Evolutionary conservation across 2,797 vertebrate genomes (phyloP).

Genomic region (Catharus ustulatus): DNA sequence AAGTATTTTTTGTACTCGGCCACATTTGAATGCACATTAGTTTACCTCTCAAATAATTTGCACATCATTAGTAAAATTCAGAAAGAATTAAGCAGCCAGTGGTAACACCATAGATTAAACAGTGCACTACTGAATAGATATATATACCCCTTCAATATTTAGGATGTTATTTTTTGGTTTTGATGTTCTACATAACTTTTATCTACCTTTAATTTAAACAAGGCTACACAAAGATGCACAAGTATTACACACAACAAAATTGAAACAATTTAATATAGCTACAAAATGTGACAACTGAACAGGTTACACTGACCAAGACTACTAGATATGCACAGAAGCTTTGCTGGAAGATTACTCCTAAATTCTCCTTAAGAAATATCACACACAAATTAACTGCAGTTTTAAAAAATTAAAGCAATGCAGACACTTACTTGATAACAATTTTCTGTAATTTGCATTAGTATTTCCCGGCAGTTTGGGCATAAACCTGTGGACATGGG

Average conservation of each 20-base stretch:
- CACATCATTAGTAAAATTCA: not conserved
- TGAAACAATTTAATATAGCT: not conserved
- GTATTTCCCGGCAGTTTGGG: constrained; percentile 94
- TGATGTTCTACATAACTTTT: not conserved
- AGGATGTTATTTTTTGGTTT: not conserved
- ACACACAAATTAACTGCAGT: not conserved
- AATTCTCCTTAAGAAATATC: not conserved
- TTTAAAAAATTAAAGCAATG: not conserved
- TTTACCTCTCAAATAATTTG: not conserved
- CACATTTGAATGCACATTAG: not conserved
- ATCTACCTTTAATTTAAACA: not conserved
- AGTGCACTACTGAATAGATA: not conserved
- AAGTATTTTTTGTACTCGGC: not conserved
- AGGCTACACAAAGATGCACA: not conserved
- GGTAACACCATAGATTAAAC: not conserved
- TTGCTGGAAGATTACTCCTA: not conserved
- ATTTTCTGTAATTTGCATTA: constrained; percentile 90
- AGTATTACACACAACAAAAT: not conserved
- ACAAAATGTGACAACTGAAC: not conserved
- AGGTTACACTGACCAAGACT: not conserved
- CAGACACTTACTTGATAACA: constrained; percentile 83
- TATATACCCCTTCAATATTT: accelerated
- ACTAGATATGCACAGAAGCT: not conserved
- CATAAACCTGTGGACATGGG: constrained; percentile 89
- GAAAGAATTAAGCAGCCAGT: not conserved